Conservation (phyloP, 2,113 vertebrate genomes). For the Platysteira castanea region DNA sequence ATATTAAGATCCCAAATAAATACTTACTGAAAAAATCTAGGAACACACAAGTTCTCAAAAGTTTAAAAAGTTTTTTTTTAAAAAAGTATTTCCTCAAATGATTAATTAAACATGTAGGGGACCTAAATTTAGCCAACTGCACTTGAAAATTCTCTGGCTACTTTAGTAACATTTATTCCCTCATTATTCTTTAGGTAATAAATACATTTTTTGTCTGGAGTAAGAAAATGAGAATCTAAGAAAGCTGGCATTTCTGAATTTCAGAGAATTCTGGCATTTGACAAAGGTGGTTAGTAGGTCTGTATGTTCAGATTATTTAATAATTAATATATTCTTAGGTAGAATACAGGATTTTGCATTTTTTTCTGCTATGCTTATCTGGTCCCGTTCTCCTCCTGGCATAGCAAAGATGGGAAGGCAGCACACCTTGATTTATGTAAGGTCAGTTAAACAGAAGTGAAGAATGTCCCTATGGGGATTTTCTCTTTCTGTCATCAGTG, state of each 20-base stretch:
- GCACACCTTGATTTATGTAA: neutral
- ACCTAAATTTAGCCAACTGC: neutral
- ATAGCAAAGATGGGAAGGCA: neutral
- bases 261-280: neutral
- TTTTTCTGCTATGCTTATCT: neutral
- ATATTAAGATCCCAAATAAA: neutral
- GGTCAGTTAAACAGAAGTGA: neutral
- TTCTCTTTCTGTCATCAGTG: neutral
- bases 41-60: neutral
- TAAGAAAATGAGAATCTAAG: neutral
- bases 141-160: neutral
- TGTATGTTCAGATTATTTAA: neutral
- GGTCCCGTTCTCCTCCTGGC: neutral
- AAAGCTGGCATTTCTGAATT: too few species aligned
- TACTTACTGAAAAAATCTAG: neutral
- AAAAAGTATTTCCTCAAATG: neutral
- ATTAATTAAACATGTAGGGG: neutral
- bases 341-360: neutral
- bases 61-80: neutral
- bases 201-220: neutral
- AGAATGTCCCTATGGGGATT: neutral
- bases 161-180: neutral
- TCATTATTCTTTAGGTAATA: neutral
- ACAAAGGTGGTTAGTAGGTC: neutral
- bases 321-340: neutral